Conservation (phyloP, 2,888 invertebrate species). For the Sialis fuliginosa region DNA sequence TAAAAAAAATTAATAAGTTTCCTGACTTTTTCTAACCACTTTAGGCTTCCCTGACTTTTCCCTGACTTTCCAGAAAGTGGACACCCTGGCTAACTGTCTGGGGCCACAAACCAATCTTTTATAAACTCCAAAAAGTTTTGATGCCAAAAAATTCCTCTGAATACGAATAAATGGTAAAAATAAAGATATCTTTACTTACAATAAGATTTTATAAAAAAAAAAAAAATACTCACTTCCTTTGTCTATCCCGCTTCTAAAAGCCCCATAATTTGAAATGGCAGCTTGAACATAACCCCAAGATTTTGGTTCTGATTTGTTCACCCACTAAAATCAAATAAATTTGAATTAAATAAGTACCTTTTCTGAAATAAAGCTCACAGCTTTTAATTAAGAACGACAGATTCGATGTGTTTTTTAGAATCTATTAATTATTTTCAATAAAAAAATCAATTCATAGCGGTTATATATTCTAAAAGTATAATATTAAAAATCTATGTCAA, state of each 20-base stretch:
- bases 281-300: constrained; percentile 52
- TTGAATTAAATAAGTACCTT: too few species aligned
- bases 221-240: constrained; percentile 35
- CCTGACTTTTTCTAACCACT: too few species aligned
- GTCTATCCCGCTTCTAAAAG: constrained; percentile 47
- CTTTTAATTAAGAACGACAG: not conserved
- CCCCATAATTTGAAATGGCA: constrained; percentile 48
- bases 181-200: too few species aligned
- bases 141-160: too few species aligned
- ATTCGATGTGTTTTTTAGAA: not conserved
- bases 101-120: too few species aligned
- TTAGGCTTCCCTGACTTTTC: too few species aligned
- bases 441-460: not conserved
- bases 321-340: constrained; percentile 23
- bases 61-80: too few species aligned
- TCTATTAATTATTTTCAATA: not conserved
- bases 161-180: too few species aligned
- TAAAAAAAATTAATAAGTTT: too few species aligned
- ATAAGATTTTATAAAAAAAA: too few species aligned
- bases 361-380: constrained; percentile 4
- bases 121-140: too few species aligned
- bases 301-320: constrained; percentile 25
- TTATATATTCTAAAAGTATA: not conserved
- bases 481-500: not conserved
- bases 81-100: too few species aligned